Conservation (phyloP, 2,888 invertebrate genomes). For the Pedicia rivosa region DNA sequence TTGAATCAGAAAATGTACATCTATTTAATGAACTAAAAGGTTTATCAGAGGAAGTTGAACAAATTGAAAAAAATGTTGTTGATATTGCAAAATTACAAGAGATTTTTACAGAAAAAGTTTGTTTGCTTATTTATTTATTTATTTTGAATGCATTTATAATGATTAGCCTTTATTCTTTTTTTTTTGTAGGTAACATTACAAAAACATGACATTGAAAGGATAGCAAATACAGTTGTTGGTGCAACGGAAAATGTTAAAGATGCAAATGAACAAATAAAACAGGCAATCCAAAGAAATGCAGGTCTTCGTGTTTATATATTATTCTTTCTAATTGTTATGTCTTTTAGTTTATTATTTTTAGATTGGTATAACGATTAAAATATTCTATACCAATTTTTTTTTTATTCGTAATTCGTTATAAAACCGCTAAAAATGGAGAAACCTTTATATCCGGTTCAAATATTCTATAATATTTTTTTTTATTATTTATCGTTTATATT, state of each 20-base stretch:
- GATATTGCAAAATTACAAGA: slow-evolving; percentile 93
- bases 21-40: slow-evolving; percentile 76
- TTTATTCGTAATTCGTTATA: too few species aligned
- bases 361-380: slow-evolving; percentile 93
- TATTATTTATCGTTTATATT: too few species aligned
- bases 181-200: slow-evolving; percentile 60
- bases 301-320: slow-evolving; percentile 87
- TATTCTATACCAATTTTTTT: too few species aligned
- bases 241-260: slow-evolving; percentile 91
- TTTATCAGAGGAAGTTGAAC: slow-evolving; percentile 78
- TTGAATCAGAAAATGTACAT: slow-evolving; percentile 80
- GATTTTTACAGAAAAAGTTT: slow-evolving; percentile 83
- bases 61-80: slow-evolving; percentile 81
- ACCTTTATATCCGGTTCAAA: too few species aligned
- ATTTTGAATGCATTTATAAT: neutral
- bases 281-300: slow-evolving; percentile 94
- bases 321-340: slow-evolving; percentile 90
- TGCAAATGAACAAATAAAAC: slow-evolving; percentile 92
- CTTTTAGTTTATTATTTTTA: slow-evolving; percentile 86
- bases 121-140: neutral
- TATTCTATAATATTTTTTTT: too few species aligned
- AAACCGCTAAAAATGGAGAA: too few species aligned
- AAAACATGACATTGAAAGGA: slow-evolving; percentile 82
- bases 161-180: neutral
- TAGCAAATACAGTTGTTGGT: slow-evolving; percentile 75